Evolutionary conservation across 2,113 vertebrate species (phyloP), one percentile per base, ranked within the genome.

Genomic region (Gymnogyps californianus): DNA sequence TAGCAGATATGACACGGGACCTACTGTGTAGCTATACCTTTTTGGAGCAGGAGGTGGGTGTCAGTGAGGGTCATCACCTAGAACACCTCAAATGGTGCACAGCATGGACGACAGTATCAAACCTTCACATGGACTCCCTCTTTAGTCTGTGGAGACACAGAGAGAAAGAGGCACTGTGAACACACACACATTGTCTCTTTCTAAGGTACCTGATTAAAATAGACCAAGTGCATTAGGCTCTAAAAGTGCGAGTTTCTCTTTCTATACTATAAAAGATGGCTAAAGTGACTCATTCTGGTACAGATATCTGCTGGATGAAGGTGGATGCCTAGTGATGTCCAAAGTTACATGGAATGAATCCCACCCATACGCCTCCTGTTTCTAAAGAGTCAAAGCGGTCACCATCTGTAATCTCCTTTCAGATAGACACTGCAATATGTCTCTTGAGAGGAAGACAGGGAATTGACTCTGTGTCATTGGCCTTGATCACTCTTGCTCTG

Each of bases 401-500:
- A 38, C 9, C 6, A 26, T 52, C 51, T 77, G 11, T 64, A 87
- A 46, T 61, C 15, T 83, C 46, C 47, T 28, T 90, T 88, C 44
- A 58, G 16, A 80, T 2, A 90, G 66, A 83, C 31, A 31, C 25
- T 89, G 83, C 59, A 81, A 10, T 52, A 34, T 51, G 55, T 84
- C 83, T 42, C 31, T 58, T 83, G 59, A 74, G 64, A 92, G 71
- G 24, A 94, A 84, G 69, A 88, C 0, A 0, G 47, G 38, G 90
- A 94, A 91, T 87, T 78, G 67, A 51, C 83, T 94, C 71, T 40
- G 46, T 92, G 94, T 94, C 86, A 85, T 70, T 92, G 96, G 85
- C 96, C 95, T 94, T 95, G 90, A 92, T 96, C 75, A 62, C 42
- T 92, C 36, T 85, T 90, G 58, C 82, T 94, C 71, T 94, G 79